Evolutionary conservation across 1,140 invertebrate species (phyloP), one percentile per base, ranked within the genome.

Genomic region (Holotrichia oblita): DNA sequence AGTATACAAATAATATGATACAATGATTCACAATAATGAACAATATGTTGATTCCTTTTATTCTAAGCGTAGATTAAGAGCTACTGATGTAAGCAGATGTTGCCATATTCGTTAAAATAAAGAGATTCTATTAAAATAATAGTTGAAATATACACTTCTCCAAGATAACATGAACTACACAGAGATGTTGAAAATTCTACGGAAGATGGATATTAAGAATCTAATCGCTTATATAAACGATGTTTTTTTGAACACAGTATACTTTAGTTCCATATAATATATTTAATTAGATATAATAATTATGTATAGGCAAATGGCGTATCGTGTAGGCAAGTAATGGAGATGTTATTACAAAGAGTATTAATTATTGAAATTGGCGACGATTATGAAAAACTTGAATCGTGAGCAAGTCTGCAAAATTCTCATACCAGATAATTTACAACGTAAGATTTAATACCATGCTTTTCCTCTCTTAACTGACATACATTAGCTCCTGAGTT

Each of bases 391-490:
- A 73, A 42, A n/a, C 4, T 41, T 12, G n/a, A 41, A 74, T 34
- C 14, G 10, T 12, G 61, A 8, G 61, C 40, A 75, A 59, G 41
- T 74, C 80, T 82, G 79, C 80, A 82, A 82, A 82, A 82, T 82
- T 82, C 81, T 82, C 81, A 80, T 79, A 55, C 17, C 64, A 8
- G 59, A 34, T 34, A 34, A 4, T 34, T 34, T 42, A 12, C 64
- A 34, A 78, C 34, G 55, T 80, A 74, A 64, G 55, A 24, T 22
- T 17, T 22, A 17, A 22, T 40, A 17, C 12, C 20, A 27, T 76
- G 7, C 72, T 22, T 64, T n/a, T 69, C 61, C 22, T 69, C 22
- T 6, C 22, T 27, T 69, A 27, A 20, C n/a, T 12, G 74, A 78
- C 79, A 80, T 80, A 80, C 77, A 78, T 80, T 80, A 72, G 41